phyloP scores from a whole-genome alignment of 2,888 invertebrate species.

The Plagodis dolabraria region DNA sequence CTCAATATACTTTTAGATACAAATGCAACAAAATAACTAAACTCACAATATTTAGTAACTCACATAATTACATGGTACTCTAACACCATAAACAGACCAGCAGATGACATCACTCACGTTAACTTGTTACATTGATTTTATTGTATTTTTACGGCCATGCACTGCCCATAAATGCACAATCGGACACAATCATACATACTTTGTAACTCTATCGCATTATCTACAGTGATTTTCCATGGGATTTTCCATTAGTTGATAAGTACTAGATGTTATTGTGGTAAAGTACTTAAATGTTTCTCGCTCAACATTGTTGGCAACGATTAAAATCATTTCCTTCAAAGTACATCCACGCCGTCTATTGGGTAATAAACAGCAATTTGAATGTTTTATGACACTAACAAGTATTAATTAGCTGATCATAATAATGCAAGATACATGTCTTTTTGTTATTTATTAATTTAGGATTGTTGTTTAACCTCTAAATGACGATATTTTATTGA shows the following conservation, averaged over 20 bases:
- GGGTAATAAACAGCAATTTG: slow-evolving; percentile 42
- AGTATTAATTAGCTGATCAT: slow-evolving; percentile 34
- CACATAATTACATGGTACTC: slow-evolving; percentile 18
- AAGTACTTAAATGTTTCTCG: background rate
- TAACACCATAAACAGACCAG: slow-evolving; percentile 28
- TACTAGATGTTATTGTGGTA: slow-evolving; percentile 7
- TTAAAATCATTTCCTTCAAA: slow-evolving; percentile 51
- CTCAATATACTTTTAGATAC: background rate
- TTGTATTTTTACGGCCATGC: slow-evolving; percentile 49
- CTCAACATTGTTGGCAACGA: slow-evolving; percentile 50
- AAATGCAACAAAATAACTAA: slow-evolving; percentile 8
- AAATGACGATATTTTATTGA: slow-evolving; percentile 14
- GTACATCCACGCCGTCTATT: slow-evolving; percentile 43
- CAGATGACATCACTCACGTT: slow-evolving; percentile 43
- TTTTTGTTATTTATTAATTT: slow-evolving; percentile 24
- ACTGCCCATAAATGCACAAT: slow-evolving; percentile 37
- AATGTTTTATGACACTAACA: slow-evolving; percentile 38
- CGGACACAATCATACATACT: slow-evolving; percentile 1
- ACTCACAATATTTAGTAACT: too few relatives aligned
- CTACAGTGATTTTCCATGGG: background rate
- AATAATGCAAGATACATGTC: slow-evolving; percentile 23
- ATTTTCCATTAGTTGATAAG: background rate
- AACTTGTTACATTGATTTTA: slow-evolving; percentile 53
- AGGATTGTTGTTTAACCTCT: slow-evolving; percentile 17
- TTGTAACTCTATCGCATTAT: slow-evolving; percentile 7